Conservation (phyloP, 1,140 invertebrate genomes). For the Anoplophora glabripennis region DNA sequence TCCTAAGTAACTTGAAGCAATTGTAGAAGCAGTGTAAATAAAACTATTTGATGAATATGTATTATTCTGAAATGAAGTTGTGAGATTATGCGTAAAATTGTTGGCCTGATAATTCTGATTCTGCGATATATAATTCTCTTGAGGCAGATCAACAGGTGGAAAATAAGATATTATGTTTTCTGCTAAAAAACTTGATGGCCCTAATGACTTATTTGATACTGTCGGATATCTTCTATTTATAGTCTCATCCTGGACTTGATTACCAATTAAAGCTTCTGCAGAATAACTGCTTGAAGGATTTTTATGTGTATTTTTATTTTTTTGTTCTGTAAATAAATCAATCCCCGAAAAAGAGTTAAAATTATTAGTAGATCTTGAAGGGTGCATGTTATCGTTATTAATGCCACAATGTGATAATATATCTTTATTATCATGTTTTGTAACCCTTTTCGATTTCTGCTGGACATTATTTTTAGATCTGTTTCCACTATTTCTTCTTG, state of each 20-base stretch:
- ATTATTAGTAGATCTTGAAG: constrained; percentile 21
- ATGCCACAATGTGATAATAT: too few relatives aligned
- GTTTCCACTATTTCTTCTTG: constrained; percentile 37
- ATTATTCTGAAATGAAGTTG: constrained; percentile 39
- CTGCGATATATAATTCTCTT: constrained; percentile 30
- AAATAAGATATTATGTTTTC: constrained; percentile 43
- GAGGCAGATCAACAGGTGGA: constrained; percentile 40
- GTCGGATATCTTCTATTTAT: constrained; percentile 37
- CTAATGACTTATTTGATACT: constrained; percentile 25
- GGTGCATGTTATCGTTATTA: constrained; percentile 11
- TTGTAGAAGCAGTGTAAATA: constrained; percentile 32
- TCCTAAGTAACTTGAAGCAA: constrained; percentile 37
- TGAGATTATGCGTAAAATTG: too few relatives aligned
- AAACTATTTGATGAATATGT: constrained; percentile 34
- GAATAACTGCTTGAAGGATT: constrained; percentile 55
- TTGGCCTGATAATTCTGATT: constrained; percentile 40
- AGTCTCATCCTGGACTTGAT: constrained; percentile 33
- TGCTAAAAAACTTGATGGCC: constrained; percentile 33
- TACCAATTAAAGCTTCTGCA: constrained; percentile 57
- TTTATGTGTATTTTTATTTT: constrained; percentile 24
- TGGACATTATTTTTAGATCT: constrained; percentile 16
- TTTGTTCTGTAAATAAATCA: constrained; percentile 32
- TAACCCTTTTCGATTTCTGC: constrained; percentile 19
- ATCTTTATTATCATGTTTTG: too few relatives aligned
- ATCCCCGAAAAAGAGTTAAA: constrained; percentile 19